Evolutionary conservation across 2,113 vertebrate species (phyloP), one percentile per base, ranked within the genome.

Genomic region (Acrocephalus arundinaceus): DNA sequence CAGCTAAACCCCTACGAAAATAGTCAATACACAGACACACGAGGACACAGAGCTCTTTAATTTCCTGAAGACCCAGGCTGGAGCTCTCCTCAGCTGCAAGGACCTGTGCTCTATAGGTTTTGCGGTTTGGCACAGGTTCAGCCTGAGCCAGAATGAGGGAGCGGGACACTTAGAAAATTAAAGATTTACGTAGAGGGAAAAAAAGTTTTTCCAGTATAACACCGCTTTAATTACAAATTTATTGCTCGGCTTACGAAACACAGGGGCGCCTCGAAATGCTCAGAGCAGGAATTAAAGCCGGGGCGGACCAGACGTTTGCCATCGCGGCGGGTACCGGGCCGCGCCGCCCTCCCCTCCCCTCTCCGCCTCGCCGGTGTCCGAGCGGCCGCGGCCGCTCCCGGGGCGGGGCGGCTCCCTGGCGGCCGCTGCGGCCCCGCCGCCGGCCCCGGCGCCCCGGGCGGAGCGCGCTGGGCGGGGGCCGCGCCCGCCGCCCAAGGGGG

Each of bases 221-320:
- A 27, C 21, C 10, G 16, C 39, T 89, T 86, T 81, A 74, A 68
- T 61, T 54, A 41, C 31, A 65, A 43, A 63, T 39, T 23, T 51
- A 30, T 33, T 18, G 41, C 33, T 51, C n/a, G 8, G 23, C 8
- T 85, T 81, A 48, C 70, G 78, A 54, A 81, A 46, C 28, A 41
- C 19, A 6, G 23, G 22, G 43, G 35, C 17, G 2, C 62, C 77
- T 68, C 48, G 15, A 20, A 71, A 66, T 2, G 85, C 46, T 55
- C 59, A 2, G 28, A 10, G 63, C 12, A 58, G 71, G 74, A 78
- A 59, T 13, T 28, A 59, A 23, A n/a, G 92, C 95, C 94, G 73
- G 93, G 93, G 97, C 95, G 88, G 97, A 96, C 80, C 93, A 89
- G 97, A 96, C 95, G 91, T 95, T 97, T 96, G 98, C 98, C 96